Evolutionary conservation across 37 sponge, comb jelly and placozoan species (phyloP).

Genomic region (Hormiphora californensis): DNA sequence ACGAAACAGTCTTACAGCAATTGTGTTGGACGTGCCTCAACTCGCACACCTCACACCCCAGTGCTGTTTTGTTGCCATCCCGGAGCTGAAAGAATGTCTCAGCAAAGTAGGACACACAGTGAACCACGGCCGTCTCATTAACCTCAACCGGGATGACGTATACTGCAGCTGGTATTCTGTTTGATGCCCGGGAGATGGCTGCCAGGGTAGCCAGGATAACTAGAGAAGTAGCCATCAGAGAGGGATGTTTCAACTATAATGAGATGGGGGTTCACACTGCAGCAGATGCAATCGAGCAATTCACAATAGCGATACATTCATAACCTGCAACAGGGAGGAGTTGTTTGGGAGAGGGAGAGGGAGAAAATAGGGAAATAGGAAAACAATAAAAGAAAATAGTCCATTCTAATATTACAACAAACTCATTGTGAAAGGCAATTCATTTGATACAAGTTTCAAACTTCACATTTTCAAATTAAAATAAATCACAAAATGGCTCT

Average conservation of each 20-base stretch:
- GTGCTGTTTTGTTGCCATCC: not conserved
- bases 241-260: no score
- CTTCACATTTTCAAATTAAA: no score
- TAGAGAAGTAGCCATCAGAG: not conserved
- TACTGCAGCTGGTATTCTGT: not conserved
- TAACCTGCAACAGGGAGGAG: no score
- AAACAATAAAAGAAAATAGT: no score
- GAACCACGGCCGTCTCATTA: not conserved
- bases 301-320: no score
- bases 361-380: no score
- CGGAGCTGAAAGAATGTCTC: not conserved
- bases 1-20: not conserved
- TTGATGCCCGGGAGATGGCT: no score
- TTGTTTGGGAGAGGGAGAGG: no score
- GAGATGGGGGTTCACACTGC: not conserved
- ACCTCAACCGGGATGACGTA: slow-evolving; percentile 13
- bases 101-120: slow-evolving; percentile 41
- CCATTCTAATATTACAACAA: no score
- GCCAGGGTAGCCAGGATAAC: not conserved
- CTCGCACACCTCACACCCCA: slow-evolving; percentile 37
- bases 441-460: no score
- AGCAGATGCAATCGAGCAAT: not conserved
- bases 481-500: no score
- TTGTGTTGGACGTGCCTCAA: slow-evolving; percentile 7
- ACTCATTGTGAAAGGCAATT: no score